These are phyloP conservation scores for Dynastes grantii DNA, from an alignment of 2,888 invertebrate genomes.

Conservation along the genomic window DNA sequence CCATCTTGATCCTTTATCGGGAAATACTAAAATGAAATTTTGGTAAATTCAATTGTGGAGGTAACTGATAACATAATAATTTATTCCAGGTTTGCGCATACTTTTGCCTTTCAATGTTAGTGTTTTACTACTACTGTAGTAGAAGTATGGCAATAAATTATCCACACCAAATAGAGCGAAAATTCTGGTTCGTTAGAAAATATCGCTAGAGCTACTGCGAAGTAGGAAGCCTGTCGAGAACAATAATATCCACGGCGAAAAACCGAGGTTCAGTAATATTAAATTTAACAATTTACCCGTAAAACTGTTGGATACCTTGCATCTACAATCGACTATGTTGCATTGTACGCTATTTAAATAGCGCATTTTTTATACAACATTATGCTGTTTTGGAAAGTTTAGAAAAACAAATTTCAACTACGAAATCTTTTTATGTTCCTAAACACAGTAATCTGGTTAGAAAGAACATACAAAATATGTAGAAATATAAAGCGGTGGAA, in stretches of 20 bases:
- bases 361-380: no score
- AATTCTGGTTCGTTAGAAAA: constrained; percentile 42
- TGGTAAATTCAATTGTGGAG: constrained; percentile 9
- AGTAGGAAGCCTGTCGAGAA: constrained; percentile 7
- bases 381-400: no score
- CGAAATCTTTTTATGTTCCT: no score
- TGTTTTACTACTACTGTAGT: constrained; percentile 27
- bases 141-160: constrained; percentile 32
- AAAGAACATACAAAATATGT: no score
- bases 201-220: constrained; percentile 18
- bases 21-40: constrained; percentile 1
- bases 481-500: no score
- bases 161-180: constrained; percentile 33
- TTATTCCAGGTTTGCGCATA: constrained; percentile 23
- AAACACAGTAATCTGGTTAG: no score
- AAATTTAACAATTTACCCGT: constrained; percentile 36
- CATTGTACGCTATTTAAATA: background rate
- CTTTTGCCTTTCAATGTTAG: constrained; percentile 16
- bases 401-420: no score
- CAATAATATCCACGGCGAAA: constrained; percentile 30
- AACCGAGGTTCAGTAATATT: constrained; percentile 8
- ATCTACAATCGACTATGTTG: background rate
- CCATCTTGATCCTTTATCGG: background rate
- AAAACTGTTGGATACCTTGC: constrained; percentile 2
- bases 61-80: constrained; percentile 37